Evolutionary conservation across 2,888 invertebrate species (phyloP).

Genomic region (Chymomyza caudatula): DNA sequence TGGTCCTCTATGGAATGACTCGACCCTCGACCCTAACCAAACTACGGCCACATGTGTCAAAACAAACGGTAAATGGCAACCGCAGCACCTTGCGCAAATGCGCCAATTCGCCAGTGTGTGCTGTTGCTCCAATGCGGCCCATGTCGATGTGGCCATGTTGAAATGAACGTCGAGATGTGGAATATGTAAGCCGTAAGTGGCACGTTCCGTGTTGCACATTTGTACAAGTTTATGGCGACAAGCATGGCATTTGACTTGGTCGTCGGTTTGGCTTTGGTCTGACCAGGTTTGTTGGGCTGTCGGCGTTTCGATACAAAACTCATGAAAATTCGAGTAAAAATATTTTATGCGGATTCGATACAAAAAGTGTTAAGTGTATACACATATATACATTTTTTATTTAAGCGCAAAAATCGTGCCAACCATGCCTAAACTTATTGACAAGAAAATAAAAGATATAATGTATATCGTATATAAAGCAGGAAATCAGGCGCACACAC

Average conservation of each 20-base stretch:
- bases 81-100: constrained; percentile 3
- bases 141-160: constrained; percentile 19
- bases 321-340: neutral
- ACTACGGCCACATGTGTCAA: constrained; percentile 50
- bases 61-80: constrained; percentile 50
- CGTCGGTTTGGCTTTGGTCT: constrained; percentile 14
- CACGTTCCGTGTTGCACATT: constrained; percentile 63
- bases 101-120: neutral
- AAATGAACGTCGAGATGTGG: constrained; percentile 9
- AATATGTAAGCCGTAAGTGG: constrained; percentile 47
- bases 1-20: neutral
- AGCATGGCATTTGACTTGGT: constrained; percentile 63
- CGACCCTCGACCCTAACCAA: constrained; percentile 27
- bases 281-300: neutral
- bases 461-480: constrained; percentile 35
- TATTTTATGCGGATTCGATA: constrained; percentile 27
- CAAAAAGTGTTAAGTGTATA: constrained; percentile 68
- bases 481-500: constrained; percentile 55
- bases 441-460: constrained; percentile 8
- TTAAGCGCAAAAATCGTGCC: constrained; percentile 56
- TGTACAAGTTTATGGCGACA: constrained; percentile 71
- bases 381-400: constrained; percentile 56
- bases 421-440: constrained; percentile 39
- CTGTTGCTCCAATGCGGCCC: constrained; percentile 15
- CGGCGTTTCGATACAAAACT: neutral